Evolutionary conservation across 1,140 invertebrate species (phyloP), one percentile per base, ranked within the genome.

Genomic region (Mycetomoellerius zeteki): DNA sequence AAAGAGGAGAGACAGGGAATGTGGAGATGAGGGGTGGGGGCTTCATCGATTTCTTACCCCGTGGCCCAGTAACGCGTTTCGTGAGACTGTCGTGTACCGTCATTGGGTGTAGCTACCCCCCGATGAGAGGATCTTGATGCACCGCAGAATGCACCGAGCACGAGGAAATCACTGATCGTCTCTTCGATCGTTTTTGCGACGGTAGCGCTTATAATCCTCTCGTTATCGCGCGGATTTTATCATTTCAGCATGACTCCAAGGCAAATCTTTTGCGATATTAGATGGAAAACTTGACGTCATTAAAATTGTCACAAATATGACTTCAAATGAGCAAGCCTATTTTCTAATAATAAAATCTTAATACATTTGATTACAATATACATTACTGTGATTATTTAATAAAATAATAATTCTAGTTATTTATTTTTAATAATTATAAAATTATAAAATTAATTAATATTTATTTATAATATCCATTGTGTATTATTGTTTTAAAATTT

Each of bases 1-100:
- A 67, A 69, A 62, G 82, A 27, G 75, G 58, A 24, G 72, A 30
- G 58, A 84, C 64, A 85, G 78, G 21, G 88, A n/a, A 37, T 50
- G 37, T 14, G 3, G 30, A 52, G 47, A 47, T 37, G 90, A 85
- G 87, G 89, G 90, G 91, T 91, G 93, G 93, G 91, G 89, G 94
- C 94, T 94, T 95, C 91, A 95, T 95, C 94, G 94, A 95, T 95
- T 94, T 94, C 94, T 94, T 94, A 94, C 92, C 90, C 93, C 90
- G 93, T 95, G 92, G 92, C 93, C 93, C 91, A 95, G 93, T 94
- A 94, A 95, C 94, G 91, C 86, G 80, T 91, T 89, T 92, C 76
- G 87, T 89, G 84, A 76, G 87, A 88, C 56, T 27, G 52, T 21
- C 62, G 76, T 71, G 73, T 82, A 69, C 80, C 65, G 76, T 82